Evolutionary conservation across 1,140 invertebrate species (phyloP).

Genomic region (Drosophila oshimai): DNA sequence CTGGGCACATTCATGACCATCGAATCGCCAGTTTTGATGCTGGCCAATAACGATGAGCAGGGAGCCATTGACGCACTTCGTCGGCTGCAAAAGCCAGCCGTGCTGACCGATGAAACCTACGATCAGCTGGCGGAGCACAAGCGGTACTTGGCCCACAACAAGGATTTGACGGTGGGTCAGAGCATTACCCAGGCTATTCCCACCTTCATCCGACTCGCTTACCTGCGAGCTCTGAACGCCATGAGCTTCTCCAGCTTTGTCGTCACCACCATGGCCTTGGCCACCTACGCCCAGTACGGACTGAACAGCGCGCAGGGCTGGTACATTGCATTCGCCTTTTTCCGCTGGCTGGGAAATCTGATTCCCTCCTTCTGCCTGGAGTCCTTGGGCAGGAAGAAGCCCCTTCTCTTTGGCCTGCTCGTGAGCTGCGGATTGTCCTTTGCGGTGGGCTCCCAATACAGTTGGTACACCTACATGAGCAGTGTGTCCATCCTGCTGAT

Average conservation of each 20-base stretch:
- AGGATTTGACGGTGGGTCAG: conserved; percentile 9
- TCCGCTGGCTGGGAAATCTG: conserved; percentile 12
- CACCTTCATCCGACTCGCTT: conserved; percentile 22
- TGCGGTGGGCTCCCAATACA: conserved; percentile 24
- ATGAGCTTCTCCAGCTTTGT: conserved; percentile 41
- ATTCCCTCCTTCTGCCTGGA: conserved; percentile 26
- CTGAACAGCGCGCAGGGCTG: neutral
- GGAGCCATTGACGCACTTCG: conserved; percentile 50
- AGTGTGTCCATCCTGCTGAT: neutral
- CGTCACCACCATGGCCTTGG: neutral
- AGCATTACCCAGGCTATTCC: conserved; percentile 37
- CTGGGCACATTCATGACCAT: conserved; percentile 16
- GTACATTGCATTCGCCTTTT: conserved; percentile 22
- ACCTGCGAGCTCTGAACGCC: conserved; percentile 39
- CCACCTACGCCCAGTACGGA: neutral
- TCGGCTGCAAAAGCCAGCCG: conserved; percentile 41
- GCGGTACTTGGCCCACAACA: conserved; percentile 51
- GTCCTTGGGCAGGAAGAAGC: conserved; percentile 44
- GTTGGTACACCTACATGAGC: neutral
- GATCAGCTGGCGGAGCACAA: conserved; percentile 58
- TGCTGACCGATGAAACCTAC: conserved; percentile 49
- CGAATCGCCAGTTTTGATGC: conserved; percentile 55
- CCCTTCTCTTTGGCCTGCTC: conserved; percentile 32
- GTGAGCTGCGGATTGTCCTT: conserved; percentile 13
- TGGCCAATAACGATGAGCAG: conserved; percentile 50